Evolutionary conservation across 30 jellyfish, hydroid and myxozoan species (phyloP).

Genomic region (Aurelia sp.): DNA sequence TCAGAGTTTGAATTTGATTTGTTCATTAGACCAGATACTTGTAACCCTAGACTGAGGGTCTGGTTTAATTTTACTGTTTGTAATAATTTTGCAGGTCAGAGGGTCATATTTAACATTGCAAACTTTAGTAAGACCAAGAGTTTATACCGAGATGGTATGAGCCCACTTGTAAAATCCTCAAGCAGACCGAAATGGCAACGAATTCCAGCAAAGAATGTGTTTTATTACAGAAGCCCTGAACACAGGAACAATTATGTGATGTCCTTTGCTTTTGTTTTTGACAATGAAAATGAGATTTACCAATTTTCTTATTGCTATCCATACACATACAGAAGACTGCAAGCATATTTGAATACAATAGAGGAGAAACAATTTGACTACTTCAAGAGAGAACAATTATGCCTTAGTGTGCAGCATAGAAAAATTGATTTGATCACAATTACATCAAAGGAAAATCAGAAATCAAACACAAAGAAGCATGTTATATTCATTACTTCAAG

Average conservation of each 20-base stretch:
- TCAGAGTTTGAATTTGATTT: conserved; percentile 92
- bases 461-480: conserved; percentile 56
- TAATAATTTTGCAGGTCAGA: conserved; percentile 80
- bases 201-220: conserved; percentile 90
- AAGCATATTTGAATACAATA: conserved; percentile 58
- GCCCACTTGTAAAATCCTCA: conserved; percentile 93
- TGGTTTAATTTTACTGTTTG: conserved; percentile 95
- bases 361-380: conserved; percentile 67
- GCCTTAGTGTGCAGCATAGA: conserved; percentile 91
- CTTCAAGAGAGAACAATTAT: conserved; percentile 78
- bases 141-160: conserved; percentile 94
- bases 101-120: conserved; percentile 85
- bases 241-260: conserved; percentile 89
- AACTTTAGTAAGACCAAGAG: conserved; percentile 95
- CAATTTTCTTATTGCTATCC: conserved; percentile 93
- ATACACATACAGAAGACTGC: conserved; percentile 88
- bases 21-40: conserved; percentile 94
- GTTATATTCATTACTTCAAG: conserved; percentile 93
- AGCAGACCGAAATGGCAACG: conserved; percentile 95
- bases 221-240: conserved; percentile 92
- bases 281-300: conserved; percentile 84
- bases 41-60: conserved; percentile 88
- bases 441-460: conserved; percentile 79
- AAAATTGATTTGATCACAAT: conserved; percentile 86
- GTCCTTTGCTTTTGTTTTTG: conserved; percentile 97